Evolutionary conservation across 2,797 vertebrate genomes (phyloP), one percentile per base, ranked within the genome.

Genomic region (Dromococcyx pavoninus): DNA sequence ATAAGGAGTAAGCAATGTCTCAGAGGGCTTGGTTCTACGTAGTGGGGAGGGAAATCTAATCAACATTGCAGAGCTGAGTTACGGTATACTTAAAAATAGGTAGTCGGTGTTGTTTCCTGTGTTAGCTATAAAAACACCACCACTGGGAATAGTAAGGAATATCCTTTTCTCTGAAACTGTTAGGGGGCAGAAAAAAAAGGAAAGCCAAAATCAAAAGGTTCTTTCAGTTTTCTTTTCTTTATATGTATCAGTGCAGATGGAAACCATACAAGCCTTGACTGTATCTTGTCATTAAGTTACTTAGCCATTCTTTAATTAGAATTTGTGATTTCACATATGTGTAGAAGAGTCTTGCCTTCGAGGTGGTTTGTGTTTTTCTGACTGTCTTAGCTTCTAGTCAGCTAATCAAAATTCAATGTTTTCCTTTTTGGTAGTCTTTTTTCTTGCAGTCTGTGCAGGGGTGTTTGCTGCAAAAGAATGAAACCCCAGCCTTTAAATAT

Each of bases 371-470:
- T 39, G 44, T 53, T 87, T 86, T 91, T 61, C 74, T 78, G 54
- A 17, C 44, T 58, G 13, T 64, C 44, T 10, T 41, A 41, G 39
- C 14, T 41, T 41, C 39, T 41, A 41, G 39, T 41, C 39, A 41
- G 39, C 39, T 41, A 41, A 41, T 41, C 39, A 41, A 41, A 41
- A 41, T 41, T 41, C 39, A 41, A 41, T 41, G 39, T 41, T 80
- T 71, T 93, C 67, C 33, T n/a, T 96, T 91, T 93, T 58, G 12
- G 54, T 87, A 86, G 51, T 22, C 22, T 89, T 85, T 76, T 76
- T 70, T 61, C 32, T 79, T 76, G 48, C 35, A 83, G 24, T 87
- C 35, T 93, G 57, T 57, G 32, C 74, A 77, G 50, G 19, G 13
- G 6, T 92, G 37, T 71, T 82, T 9, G 22, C 48, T 87, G 72